phyloP scores from a whole-genome alignment of 1,140 invertebrate species.

The Stenopsyche tienmushanensis region DNA sequence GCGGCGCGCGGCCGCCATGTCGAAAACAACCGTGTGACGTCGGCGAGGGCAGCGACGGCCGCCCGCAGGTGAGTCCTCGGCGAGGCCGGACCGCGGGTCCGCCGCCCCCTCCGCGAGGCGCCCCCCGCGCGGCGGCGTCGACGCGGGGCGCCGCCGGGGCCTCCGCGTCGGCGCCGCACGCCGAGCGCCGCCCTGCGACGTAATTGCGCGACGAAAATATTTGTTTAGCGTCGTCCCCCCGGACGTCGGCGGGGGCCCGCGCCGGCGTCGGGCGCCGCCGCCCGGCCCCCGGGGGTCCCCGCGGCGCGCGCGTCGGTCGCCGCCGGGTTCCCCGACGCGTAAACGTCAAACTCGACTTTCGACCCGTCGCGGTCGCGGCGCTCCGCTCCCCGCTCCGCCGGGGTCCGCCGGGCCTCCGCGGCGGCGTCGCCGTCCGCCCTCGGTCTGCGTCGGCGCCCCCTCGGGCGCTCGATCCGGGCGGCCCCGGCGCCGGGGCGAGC shows the following conservation, averaged over 20 bases:
- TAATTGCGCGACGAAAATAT: too few relatives aligned
- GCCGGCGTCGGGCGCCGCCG: background rate
- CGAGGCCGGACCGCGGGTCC: background rate
- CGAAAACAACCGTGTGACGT: slow-evolving; percentile 29
- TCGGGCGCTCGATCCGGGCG: background rate
- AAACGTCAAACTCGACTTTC: too few relatives aligned
- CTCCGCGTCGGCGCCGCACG: background rate
- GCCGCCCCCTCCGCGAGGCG: background rate
- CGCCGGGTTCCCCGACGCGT: too few relatives aligned
- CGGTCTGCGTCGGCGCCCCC: background rate
- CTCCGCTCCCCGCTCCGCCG: background rate
- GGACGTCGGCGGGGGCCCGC: too few relatives aligned
- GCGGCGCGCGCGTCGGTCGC: too few relatives aligned
- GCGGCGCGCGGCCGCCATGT: slow-evolving; percentile 24
- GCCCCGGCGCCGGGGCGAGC: background rate
- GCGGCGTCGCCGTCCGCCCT: background rate
- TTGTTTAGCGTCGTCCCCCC: too few relatives aligned
- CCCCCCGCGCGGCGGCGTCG: background rate
- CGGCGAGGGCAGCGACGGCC: background rate
- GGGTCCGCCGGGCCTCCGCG: background rate
- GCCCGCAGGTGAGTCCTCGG: background rate
- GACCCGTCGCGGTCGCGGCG: background rate
- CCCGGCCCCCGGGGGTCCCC: too few relatives aligned
- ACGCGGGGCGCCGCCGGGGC: background rate
- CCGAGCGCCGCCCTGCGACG: background rate